Base-by-base conservation (phyloP, 2,888 invertebrate species). In the Anagyrus pseudococci region DNA sequence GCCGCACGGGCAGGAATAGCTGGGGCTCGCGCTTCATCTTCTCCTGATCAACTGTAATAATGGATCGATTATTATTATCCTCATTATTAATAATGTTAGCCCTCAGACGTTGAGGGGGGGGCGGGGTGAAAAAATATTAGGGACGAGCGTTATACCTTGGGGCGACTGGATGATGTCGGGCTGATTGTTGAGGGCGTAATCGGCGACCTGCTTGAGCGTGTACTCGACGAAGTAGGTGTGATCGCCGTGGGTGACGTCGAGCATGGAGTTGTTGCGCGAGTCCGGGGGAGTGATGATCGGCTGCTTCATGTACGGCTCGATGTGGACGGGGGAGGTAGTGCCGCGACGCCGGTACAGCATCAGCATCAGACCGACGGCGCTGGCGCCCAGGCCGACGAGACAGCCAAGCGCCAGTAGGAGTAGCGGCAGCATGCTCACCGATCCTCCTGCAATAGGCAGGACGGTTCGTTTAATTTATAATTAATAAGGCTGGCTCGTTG, bases 181-280 rank as follows among this genome's bases (percentile, higher is more conserved):
- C 71, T 91, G 90, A 71, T 79, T 80, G 73, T 78, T 79, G 56
- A 80, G 76, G 44, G 78, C 76, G 59, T 80, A 80, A 68, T 81
- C 80, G 62, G 77, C 72, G 66, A 77, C 79, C 68, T 77, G 93
- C 93, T 67, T 67, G 68, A 93, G 85, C 13, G 93, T 93, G 72
- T 93, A 93, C 13, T 93, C 92, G 20, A 93, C 93, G 43, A 93
- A 93, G 75, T 93, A 92, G 69, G 92, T 86, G 72, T 92, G 88
- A 71, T 93, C 92, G 55, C 91, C 92, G 33, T 92, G 91, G 68
- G 92, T 92, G 43, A 92, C 88, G 78, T 89, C 89, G 71, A 89
- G 80, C 82, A 88, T 87, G 17, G 88, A 85, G 66, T 82, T 88
- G 74, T 82, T 85, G 75, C 82, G 73, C 43, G 81, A 80, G 65